phyloP scores from a whole-genome alignment of 2,797 vertebrate species.

The Holocentrus rufus region DNA sequence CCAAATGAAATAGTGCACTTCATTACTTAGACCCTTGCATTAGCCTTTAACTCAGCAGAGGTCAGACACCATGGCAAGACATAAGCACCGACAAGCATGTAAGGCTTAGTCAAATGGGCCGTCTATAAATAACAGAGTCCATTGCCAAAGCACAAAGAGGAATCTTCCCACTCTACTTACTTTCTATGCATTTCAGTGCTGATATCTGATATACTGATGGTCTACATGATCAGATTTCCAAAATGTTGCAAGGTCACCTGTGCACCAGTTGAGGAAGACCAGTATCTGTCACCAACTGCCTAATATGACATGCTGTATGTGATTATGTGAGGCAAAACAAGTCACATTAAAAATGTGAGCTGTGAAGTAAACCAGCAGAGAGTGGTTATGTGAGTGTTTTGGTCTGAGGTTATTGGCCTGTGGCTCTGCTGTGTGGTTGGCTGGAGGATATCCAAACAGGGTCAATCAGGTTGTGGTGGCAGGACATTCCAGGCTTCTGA shows the following conservation, averaged over 20 bases:
- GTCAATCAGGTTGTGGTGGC: constrained; percentile 36
- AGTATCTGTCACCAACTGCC: neutral
- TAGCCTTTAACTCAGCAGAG: neutral
- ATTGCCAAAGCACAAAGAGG: neutral
- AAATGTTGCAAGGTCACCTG: neutral
- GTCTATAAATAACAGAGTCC: neutral
- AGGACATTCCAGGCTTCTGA: constrained; percentile 66
- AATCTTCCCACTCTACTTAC: neutral
- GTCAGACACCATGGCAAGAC: neutral
- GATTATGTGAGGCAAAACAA: neutral
- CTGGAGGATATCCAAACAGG: constrained; percentile 33
- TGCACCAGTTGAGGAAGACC: neutral
- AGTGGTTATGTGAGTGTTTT: constrained; percentile 21
- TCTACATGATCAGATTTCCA: neutral
- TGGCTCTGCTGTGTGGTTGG: constrained; percentile 21
- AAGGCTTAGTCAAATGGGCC: neutral
- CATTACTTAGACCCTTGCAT: neutral
- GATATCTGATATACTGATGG: no score
- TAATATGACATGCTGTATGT: neutral
- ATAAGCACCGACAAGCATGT: neutral
- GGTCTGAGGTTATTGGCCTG: constrained; percentile 37
- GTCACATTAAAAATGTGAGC: neutral
- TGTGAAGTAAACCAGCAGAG: neutral
- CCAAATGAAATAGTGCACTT: neutral
- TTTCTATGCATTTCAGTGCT: neutral